phyloP scores from a whole-genome alignment of 1,140 invertebrate species.

The Uloborus diversus region DNA sequence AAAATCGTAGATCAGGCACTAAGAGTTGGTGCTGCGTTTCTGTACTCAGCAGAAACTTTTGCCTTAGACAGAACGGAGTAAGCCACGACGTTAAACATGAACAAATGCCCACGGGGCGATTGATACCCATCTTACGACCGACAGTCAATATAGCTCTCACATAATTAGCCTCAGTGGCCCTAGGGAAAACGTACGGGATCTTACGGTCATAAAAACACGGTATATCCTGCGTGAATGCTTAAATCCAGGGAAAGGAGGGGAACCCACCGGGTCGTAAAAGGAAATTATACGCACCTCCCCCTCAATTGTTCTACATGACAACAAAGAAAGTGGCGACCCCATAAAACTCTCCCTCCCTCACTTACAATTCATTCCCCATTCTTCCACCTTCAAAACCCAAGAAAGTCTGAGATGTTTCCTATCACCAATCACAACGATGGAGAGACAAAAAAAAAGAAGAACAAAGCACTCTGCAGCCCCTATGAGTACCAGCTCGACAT shows the following conservation, averaged over 20 bases:
- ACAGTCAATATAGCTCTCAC: slow-evolving; percentile 2
- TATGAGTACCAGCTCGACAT: background rate
- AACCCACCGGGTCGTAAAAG: slow-evolving; percentile 28
- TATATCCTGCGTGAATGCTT: background rate
- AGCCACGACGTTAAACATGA: too few species aligned
- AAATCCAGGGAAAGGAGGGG: slow-evolving; percentile 21
- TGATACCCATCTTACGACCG: too few species aligned
- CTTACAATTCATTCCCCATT: too few species aligned
- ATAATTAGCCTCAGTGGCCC: slow-evolving; percentile 7
- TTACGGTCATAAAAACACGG: background rate
- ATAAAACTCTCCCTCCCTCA: slow-evolving; percentile 18
- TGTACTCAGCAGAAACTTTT: too few species aligned
- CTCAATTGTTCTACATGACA: slow-evolving; percentile 10
- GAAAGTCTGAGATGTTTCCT: too few species aligned
- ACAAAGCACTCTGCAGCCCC: background rate
- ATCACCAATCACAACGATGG: background rate
- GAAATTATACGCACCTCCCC: slow-evolving; percentile 37
- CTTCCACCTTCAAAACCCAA: too few species aligned
- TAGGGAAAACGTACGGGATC: background rate
- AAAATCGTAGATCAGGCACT: too few species aligned
- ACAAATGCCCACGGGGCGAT: too few species aligned
- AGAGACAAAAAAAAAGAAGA: background rate
- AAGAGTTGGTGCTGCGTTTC: too few species aligned
- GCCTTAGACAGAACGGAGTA: too few species aligned
- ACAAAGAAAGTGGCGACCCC: slow-evolving; percentile 35